Evolutionary conservation across 2,113 vertebrate species (phyloP).

Genomic region (Hippocampus barbouri): DNA sequence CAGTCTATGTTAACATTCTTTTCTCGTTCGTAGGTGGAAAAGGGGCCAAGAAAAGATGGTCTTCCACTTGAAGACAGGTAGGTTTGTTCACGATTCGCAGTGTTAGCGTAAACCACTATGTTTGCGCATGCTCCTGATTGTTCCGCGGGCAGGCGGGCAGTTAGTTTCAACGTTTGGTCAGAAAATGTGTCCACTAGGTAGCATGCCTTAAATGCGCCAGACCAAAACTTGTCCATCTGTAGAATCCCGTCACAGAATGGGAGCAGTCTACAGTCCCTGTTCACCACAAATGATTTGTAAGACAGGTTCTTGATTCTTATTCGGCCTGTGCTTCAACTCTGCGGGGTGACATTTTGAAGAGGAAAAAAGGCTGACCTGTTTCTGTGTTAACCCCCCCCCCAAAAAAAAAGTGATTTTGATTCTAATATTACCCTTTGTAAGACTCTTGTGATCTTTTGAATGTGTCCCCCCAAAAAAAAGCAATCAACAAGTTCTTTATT

Average conservation of each 20-base stretch:
- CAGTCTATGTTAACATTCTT: constrained; percentile 12
- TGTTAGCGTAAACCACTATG: background rate
- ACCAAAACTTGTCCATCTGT: constrained; percentile 32
- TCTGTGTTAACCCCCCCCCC: background rate
- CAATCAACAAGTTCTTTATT: background rate
- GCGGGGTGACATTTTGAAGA: too few species aligned
- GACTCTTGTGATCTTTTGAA: background rate
- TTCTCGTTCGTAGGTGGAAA: constrained; percentile 77
- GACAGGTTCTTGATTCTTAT: background rate
- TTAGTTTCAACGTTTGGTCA: constrained; percentile 4
- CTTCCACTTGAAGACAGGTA: constrained; percentile 85
- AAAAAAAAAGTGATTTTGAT: background rate
- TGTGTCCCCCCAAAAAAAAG: background rate
- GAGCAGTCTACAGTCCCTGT: background rate
- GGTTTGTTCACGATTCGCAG: constrained; percentile 18
- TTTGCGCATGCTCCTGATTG: background rate
- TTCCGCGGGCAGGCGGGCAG: background rate
- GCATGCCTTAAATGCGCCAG: background rate
- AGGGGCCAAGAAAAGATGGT: constrained; percentile 82
- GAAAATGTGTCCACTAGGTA: background rate
- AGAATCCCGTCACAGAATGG: background rate
- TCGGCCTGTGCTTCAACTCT: background rate
- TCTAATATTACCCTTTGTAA: background rate
- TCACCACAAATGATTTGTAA: background rate
- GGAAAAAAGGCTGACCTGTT: background rate